Percentiles rank a stretch among this genome's conserved stretches.
Conservation (phyloP, 2,113 vertebrate species). For the Otocyon megalotis region DNA sequence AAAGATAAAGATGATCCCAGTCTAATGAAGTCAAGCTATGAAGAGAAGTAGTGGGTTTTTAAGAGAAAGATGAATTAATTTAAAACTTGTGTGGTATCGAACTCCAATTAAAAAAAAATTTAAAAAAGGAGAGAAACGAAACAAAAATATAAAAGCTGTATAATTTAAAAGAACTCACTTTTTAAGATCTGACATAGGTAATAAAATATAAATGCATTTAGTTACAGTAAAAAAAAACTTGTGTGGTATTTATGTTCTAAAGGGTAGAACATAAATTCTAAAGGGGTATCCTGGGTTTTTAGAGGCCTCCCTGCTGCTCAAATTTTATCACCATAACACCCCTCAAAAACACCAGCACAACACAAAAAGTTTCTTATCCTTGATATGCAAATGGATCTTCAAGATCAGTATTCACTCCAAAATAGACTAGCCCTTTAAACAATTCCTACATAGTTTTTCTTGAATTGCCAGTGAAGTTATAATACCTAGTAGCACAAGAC, state of each 20-base stretch:
- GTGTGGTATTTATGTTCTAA: neutral
- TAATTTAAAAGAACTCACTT: too few relatives aligned
- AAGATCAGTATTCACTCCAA: neutral
- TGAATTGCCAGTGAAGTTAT: neutral
- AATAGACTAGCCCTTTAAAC: neutral
- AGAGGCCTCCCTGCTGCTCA: neutral
- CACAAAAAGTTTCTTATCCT: neutral
- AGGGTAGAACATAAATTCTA: neutral
- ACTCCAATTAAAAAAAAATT: too few relatives aligned
- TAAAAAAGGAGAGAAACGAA: too few relatives aligned
- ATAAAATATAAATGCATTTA: too few relatives aligned
- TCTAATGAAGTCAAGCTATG: neutral
- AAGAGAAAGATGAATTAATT: neutral
- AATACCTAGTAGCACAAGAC: neutral
- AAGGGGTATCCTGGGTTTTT: neutral
- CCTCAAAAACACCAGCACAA: neutral
- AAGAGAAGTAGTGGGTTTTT: neutral
- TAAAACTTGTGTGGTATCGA: neutral
- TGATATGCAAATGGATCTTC: neutral
- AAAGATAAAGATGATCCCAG: neutral
- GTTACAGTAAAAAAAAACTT: neutral
- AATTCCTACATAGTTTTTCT: neutral
- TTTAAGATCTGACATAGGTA: too few relatives aligned
- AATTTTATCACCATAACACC: neutral
- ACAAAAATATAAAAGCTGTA: too few relatives aligned